These are phyloP conservation scores for Pecten maximus DNA, from an alignment of 2,888 invertebrate genomes.

Conservation along the genomic window DNA sequence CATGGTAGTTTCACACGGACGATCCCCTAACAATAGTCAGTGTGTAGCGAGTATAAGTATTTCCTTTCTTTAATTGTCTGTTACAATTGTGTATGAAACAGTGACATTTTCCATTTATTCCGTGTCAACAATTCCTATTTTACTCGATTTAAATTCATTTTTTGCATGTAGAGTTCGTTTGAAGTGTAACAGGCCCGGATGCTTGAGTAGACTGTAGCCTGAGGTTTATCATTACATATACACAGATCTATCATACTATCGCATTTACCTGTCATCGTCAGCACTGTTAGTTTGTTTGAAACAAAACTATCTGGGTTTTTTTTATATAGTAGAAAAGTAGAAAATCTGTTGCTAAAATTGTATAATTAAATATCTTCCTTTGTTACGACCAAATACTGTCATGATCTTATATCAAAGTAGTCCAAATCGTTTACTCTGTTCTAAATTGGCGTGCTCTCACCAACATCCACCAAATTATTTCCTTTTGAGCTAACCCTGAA, in stretches of 20 bases:
- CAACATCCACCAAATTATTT: neutral
- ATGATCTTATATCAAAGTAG: neutral
- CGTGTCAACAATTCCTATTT: neutral
- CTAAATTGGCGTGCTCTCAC: neutral
- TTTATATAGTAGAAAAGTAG: neutral
- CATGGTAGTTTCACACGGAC: neutral
- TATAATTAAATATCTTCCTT: too few relatives aligned
- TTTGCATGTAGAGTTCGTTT: neutral
- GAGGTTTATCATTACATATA: neutral
- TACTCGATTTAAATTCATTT: conserved; percentile 24
- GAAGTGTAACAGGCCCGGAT: neutral
- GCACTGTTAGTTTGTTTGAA: neutral
- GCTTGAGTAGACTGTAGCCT: neutral
- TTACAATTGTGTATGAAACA: neutral
- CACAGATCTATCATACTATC: neutral
- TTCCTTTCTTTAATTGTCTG: neutral
- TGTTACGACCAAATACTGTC: neutral
- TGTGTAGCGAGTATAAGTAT: neutral
- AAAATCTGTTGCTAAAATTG: too few relatives aligned
- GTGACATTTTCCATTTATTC: conserved; percentile 13
- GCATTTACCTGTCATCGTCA: neutral
- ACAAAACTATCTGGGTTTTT: neutral
- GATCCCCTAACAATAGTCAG: neutral
- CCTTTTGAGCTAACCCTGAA: neutral
- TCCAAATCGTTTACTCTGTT: neutral